Evolutionary conservation across 2,113 vertebrate species (phyloP).

Genomic region (Seriola quinqueradiata): DNA sequence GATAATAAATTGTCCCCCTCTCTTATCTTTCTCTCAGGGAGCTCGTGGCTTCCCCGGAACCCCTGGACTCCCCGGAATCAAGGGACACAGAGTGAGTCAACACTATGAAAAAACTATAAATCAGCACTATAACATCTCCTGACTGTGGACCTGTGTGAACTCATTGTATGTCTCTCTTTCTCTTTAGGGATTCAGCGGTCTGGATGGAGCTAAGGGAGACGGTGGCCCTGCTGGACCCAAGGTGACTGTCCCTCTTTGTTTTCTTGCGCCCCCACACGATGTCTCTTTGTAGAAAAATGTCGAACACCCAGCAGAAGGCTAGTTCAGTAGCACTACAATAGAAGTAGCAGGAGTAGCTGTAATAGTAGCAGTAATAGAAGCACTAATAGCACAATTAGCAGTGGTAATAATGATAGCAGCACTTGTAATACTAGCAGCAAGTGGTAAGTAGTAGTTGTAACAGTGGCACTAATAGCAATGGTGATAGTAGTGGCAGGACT

Average conservation of each 20-base stretch:
- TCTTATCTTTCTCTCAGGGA: conserved; percentile 82
- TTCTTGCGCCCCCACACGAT: neutral
- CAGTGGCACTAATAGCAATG: neutral
- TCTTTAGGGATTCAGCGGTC: conserved; percentile 94
- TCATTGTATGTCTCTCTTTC: conserved; percentile 1
- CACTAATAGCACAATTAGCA: neutral
- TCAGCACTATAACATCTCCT: neutral
- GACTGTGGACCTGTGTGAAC: neutral
- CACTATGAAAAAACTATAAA: neutral
- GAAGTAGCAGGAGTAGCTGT: neutral
- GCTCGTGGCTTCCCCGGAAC: conserved; percentile 98
- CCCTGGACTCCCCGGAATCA: conserved; percentile 97
- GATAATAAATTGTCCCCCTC: neutral
- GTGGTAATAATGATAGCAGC: neutral
- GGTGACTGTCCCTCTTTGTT: conserved; percentile 80
- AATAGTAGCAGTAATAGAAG: neutral
- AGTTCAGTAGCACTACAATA: neutral
- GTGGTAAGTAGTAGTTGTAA: too few relatives aligned
- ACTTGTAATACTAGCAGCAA: neutral
- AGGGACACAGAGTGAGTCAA: conserved; percentile 96
- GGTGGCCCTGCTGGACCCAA: conserved; percentile 95
- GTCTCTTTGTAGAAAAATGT: neutral
- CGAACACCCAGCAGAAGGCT: neutral
- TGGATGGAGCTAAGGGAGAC: conserved; percentile 98
- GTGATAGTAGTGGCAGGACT: neutral